Base-by-base conservation (phyloP, 2,113 vertebrate species). In the Heptranchias perlo region DNA sequence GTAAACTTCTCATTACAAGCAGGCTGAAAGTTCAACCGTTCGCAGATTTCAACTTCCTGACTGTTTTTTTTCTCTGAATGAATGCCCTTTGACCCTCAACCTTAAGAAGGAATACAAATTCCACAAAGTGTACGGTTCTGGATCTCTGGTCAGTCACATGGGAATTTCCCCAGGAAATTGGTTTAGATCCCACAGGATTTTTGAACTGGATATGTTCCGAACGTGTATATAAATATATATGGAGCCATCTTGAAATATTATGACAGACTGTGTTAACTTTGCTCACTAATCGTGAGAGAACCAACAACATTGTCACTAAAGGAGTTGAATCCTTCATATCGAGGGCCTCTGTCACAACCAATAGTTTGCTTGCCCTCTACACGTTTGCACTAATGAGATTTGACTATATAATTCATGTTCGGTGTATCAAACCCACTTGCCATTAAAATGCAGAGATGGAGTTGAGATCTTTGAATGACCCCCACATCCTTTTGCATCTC, bases 391-490 rank as follows among this genome's bases (percentile, higher is more conserved):
- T 95, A 73, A 95, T 95, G 25, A 69, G 65, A 95, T 47, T 47
- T 95, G 25, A 47, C 44, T 73, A 28, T 69, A 47, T 69, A 69
- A 73, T 95, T 91, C 61, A 52, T 91, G 28, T 49, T 28, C 23
- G 67, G 64, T 67, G 21, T 44, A 65, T 44, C 62, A 65, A 94
- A 67, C 16, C 62, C 39, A 67, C 39, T 69, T 94, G 62, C 39
- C n/a, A 67, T 67, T 67, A 67, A 94, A 94, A 95, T 95, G 64
- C 64, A 69, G 35, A 31, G 44, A 65, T 67, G 7, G 62, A 47
- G 39, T 94, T 94, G 39, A 65, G 92, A 21, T 28, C 62, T 94
- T 67, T 67, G 92, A 94, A 67, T 94, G 61, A 94, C 64, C 61
- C 62, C 39, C 62, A 13, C 44, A 47, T 94, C 92, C 61, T 16